Base-by-base conservation (phyloP, 2,113 vertebrate genomes). In the Cyrtonyx montezumae region DNA sequence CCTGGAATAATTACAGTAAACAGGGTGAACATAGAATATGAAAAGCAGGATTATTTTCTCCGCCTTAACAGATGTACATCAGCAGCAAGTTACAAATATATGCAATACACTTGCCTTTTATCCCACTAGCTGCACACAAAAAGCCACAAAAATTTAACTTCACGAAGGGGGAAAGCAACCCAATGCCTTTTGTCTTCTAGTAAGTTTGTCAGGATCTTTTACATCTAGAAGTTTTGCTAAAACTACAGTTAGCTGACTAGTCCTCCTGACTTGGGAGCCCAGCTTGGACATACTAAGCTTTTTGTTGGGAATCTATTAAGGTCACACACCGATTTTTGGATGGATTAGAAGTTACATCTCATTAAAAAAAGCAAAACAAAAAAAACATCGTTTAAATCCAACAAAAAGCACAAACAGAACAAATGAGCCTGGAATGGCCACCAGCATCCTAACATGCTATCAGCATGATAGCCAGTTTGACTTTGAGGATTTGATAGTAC, bases 211-310 rank as follows among this genome's bases (percentile, higher is more conserved):
- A 46, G 3, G 15, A 78, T 49, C 14, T 79, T 65, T 62, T 5
- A 68, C 17, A 61, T 18, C 14, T 14, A 28, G 32, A 3, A 16
- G 75, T 63, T 75, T 40, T 4, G 23, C 43, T 70, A 55, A 59
- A 87, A 61, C 25, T 78, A 62, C 30, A 88, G 15, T 56, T 28
- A 51, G 62, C 25, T 36, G 88, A 84, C 58, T 12, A 87, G 25
- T 34, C 32, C 67, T n/a, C 68, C 51, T 56, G 62, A 86, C 48
- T 5, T 53, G 43, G 25, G 84, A 87, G 81, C 8, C 16, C 12
- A 34, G 7, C 30, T 36, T 22, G 11, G 40, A n/a, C 0, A 0
- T 11, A 84, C 1, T 8, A 45, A 19, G n/a, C 40, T 82, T 71
- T 63, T 58, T 4, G 1, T 0, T 62, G 25, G 26, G 79, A 11